Evolutionary conservation across 2,888 invertebrate genomes (phyloP).

Genomic region (Plagiodera versicolora): DNA sequence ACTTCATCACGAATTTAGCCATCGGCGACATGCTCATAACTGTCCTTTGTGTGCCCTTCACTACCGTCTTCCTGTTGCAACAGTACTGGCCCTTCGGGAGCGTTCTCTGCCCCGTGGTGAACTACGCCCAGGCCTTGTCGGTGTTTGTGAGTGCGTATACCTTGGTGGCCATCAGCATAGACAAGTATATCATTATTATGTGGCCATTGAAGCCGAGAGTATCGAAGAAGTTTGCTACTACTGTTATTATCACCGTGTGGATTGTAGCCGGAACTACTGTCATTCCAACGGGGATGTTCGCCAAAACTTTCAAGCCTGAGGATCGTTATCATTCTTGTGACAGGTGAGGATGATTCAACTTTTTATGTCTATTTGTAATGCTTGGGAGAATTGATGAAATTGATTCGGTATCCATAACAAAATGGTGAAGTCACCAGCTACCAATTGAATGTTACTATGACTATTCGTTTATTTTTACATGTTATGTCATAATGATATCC

Average conservation of each 20-base stretch:
- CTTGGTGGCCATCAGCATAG: constrained; percentile 85
- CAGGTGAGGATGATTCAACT: constrained; percentile 58
- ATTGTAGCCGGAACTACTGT: constrained; percentile 75
- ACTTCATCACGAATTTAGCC: constrained; percentile 87
- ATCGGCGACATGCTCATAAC: constrained; percentile 90
- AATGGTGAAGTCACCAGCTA: too few relatives aligned
- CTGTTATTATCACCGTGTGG: constrained; percentile 75
- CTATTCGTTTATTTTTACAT: too few relatives aligned
- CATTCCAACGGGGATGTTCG: constrained; percentile 79
- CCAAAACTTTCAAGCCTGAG: constrained; percentile 65
- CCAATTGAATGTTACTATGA: too few relatives aligned
- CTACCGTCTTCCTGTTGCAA: constrained; percentile 78
- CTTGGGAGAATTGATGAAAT: too few relatives aligned
- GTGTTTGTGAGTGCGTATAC: constrained; percentile 88
- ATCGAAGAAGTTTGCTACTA: constrained; percentile 70
- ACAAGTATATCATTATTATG: constrained; percentile 89
- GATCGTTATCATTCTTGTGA: constrained; percentile 65
- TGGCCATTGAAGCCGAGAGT: constrained; percentile 82
- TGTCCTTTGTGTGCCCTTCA: constrained; percentile 87
- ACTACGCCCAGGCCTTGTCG: constrained; percentile 79
- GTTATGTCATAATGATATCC: too few relatives aligned
- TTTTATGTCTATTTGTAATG: too few relatives aligned
- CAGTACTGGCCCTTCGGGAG: constrained; percentile 89
- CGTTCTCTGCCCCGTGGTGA: constrained; percentile 79
- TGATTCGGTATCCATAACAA: too few relatives aligned